Evolutionary conservation across 2,797 vertebrate genomes (phyloP), one percentile per base, ranked within the genome.

Genomic region (Acestrorhynchus altus): DNA sequence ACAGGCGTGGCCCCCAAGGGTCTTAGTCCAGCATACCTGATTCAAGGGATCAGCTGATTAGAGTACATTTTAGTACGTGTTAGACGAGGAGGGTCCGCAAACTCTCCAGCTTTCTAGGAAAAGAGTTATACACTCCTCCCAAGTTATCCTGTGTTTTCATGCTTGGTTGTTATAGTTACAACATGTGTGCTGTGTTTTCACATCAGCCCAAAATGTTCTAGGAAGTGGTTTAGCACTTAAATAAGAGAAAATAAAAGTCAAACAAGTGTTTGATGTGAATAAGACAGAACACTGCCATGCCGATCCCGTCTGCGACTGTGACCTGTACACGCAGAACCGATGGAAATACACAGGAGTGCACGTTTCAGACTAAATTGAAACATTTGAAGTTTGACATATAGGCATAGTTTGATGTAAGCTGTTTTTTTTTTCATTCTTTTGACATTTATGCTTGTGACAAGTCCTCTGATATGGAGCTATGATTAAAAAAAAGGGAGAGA

Each of bases 371-470:
- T 35, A 69, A 69, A 69, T 52, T 26, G 26, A 54, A 52, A 22
- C 49, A 49, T 69, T 69, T 52, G 28, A 54, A 20, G 67, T 39
- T 40, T 69, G 67, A 69, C 47, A 52, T 69, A 69, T 51, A 10
- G 28, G 16, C 8, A 0, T 39, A 54, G 18, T 52, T 54, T 69
- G 47, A 69, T 18, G 18, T 52, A 47, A 35, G 46, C 10, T 49
- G 9, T n/a, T 8, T n/a, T 22, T 54, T 8, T 24, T 35, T 59
- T 31, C n/a, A 20, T 66, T 66, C 65, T 52, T 35, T 69, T 52
- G 49, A 69, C 66, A 69, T 69, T 69, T 52, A 39, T 52, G 69
- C 74, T 63, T 10, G 18, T 75, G 59, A 80, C 61, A 65, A 65
- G n/a, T 44, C 40, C 61, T 65, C 61, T 65, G 40, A 65, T 65